These are phyloP conservation scores for Pyrgus malvae DNA, from an alignment of 2,888 invertebrate species.

Conservation along the genomic window DNA sequence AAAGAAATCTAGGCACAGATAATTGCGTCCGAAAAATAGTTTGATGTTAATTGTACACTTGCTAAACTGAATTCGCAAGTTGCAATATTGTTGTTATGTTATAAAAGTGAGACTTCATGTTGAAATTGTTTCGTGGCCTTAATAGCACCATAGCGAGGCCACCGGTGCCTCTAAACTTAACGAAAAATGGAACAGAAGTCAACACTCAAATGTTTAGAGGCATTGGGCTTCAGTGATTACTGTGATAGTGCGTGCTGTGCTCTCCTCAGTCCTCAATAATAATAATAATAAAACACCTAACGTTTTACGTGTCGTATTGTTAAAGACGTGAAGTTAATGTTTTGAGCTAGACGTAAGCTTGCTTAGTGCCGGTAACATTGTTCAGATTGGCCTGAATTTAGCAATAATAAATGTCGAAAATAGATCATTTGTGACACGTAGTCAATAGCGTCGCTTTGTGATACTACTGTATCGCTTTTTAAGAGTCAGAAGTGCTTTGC, in stretches of 20 bases:
- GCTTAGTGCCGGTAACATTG: slow-evolving; percentile 50
- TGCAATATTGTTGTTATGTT: slow-evolving; percentile 53
- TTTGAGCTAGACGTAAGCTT: slow-evolving; percentile 44
- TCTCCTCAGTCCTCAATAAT: slow-evolving; percentile 54
- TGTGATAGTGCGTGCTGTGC: slow-evolving; percentile 80
- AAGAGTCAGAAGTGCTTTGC: slow-evolving; percentile 15
- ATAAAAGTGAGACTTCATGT: slow-evolving; percentile 53
- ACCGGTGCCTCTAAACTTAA: slow-evolving; percentile 48
- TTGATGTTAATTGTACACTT: slow-evolving; percentile 12
- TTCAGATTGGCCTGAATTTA: slow-evolving; percentile 38
- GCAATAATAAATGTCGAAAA: slow-evolving; percentile 30
- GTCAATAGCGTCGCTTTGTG: slow-evolving; percentile 38
- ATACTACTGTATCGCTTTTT: slow-evolving; percentile 20
- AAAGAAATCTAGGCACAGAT: slow-evolving; percentile 48
- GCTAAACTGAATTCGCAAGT: slow-evolving; percentile 45
- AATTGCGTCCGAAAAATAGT: slow-evolving; percentile 56
- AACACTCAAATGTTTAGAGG: slow-evolving; percentile 40
- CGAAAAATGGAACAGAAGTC: slow-evolving; percentile 8
- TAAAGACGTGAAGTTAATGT: slow-evolving; percentile 51
- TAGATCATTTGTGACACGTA: slow-evolving; percentile 23
- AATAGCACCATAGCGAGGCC: slow-evolving; percentile 64
- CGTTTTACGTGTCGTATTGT: slow-evolving; percentile 53
- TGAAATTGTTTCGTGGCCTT: slow-evolving; percentile 78
- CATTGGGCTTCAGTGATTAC: slow-evolving; percentile 60
- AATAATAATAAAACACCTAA: slow-evolving; percentile 24